Evolutionary conservation across 2,888 invertebrate genomes (phyloP).

Genomic region (Parthenolecanium corni): DNA sequence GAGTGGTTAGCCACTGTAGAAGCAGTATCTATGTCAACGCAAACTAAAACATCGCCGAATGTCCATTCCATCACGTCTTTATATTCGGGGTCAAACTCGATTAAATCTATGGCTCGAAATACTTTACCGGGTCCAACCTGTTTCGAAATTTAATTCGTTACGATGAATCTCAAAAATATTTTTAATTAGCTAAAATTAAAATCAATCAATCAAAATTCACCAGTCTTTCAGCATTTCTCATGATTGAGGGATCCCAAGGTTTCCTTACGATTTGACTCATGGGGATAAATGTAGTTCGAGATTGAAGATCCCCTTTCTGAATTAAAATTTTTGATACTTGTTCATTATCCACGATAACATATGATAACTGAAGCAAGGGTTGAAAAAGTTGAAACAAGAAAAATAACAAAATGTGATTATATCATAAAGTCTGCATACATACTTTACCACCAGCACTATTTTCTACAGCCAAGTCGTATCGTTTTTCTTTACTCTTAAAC

Average conservation of each 20-base stretch:
- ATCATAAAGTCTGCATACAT: constrained; percentile 35
- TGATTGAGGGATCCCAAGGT: constrained; percentile 44
- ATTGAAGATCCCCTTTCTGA: constrained; percentile 64
- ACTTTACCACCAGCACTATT: constrained; percentile 76
- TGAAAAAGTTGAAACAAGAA: neutral
- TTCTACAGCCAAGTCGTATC: constrained; percentile 66
- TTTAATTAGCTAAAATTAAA: neutral
- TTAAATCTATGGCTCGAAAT: constrained; percentile 63
- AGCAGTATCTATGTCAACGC: constrained; percentile 67
- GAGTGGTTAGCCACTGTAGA: constrained; percentile 67
- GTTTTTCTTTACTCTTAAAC: constrained; percentile 58
- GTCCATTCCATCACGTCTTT: constrained; percentile 73
- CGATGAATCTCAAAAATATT: neutral
- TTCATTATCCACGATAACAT: constrained; percentile 82
- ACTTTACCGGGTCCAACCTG: constrained; percentile 40
- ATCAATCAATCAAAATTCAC: constrained; percentile 41
- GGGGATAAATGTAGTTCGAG: constrained; percentile 77
- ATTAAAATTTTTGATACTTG: constrained; percentile 72
- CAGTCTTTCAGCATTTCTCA: constrained; percentile 57
- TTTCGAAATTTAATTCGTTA: neutral
- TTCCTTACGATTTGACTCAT: constrained; percentile 65
- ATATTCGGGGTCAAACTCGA: constrained; percentile 54
- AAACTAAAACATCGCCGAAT: constrained; percentile 77
- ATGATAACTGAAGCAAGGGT: constrained; percentile 54
- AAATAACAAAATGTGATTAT: neutral